These are phyloP conservation scores for Agrochola macilenta DNA, from an alignment of 2,888 invertebrate genomes.

Conservation along the genomic window DNA sequence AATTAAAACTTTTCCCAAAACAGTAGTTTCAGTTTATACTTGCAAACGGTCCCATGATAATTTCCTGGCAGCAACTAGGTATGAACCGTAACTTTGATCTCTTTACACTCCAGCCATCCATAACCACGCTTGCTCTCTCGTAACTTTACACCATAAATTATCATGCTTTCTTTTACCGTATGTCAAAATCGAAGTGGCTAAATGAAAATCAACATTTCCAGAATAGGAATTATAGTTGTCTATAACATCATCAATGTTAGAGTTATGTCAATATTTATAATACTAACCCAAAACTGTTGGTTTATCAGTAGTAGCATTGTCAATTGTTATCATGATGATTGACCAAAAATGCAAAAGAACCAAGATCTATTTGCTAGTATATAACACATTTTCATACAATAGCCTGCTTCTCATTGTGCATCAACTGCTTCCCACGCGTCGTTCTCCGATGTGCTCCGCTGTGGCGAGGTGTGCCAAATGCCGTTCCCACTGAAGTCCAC, in stretches of 20 bases:
- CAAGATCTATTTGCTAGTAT: slow-evolving; percentile 15
- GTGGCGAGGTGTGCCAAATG: slow-evolving; percentile 54
- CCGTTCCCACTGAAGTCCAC: slow-evolving; percentile 40
- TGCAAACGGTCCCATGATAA: slow-evolving; percentile 43
- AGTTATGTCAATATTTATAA: not conserved
- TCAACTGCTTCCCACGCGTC: slow-evolving; percentile 55
- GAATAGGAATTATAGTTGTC: not conserved
- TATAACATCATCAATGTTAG: not conserved
- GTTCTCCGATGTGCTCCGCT: slow-evolving; percentile 24
- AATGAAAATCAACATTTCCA: not conserved
- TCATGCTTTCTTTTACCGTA: not conserved
- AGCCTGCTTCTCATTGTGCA: slow-evolving; percentile 30
- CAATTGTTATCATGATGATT: not conserved
- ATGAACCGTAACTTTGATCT: slow-evolving; percentile 44
- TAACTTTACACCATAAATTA: not conserved
- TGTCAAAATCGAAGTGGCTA: not conserved
- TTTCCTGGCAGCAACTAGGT: slow-evolving; percentile 30
- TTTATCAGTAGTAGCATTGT: not conserved
- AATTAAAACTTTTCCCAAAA: slow-evolving; percentile 12
- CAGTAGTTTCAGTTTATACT: slow-evolving; percentile 19
- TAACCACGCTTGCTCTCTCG: slow-evolving; percentile 1
- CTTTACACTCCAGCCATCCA: not conserved
- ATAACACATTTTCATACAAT: slow-evolving; percentile 47
- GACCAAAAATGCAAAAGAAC: slow-evolving; percentile 11
- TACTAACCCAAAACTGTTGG: not conserved